Base-by-base conservation (phyloP, 2,113 vertebrate species). In the Apistogramma diplotaenia region DNA sequence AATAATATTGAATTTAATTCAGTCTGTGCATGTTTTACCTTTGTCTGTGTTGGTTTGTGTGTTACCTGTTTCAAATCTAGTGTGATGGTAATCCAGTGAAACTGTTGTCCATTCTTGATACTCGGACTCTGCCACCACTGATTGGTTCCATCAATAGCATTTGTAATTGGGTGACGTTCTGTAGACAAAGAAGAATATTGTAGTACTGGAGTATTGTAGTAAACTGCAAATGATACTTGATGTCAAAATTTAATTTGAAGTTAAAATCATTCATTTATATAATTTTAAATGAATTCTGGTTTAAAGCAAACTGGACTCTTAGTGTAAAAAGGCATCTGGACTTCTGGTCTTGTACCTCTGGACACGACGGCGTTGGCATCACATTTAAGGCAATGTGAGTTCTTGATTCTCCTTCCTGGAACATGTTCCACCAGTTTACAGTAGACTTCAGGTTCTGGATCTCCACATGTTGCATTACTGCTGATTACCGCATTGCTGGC, bases 101-200 rank as follows among this genome's bases (percentile, higher is more conserved):
- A 99, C 70, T 96, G 95, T 27, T 94, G 95, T 51, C 98, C 98
- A 2, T 99, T 99, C 80, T 99, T 97, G 92, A 99, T 99, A 82
- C 98, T 99, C 2, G 98, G 98, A 78, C 98, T 99, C 89, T 99
- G 98, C 98, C 98, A 99, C 98, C 98, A 99, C 65, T 95, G 96
- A 86, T 99, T 99, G 29, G 98, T 99, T 51, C 98, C 98, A 67
- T 99, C 98, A 0, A 98, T 99, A 1, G 97, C 96, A 16, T 96
- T 96, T 16, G 95, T 96, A 82, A 99, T 98, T 0, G 97, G 97
- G 81, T 99, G 98, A 18, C 94, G 96, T 76, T 99, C 98, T 99
- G 94, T 1, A 58, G 7, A 61, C 5, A 79, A 15, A 29, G 1
- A 19, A 49, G 3, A n/a, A 19, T 43, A n/a, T 18, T 33, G 19